phyloP scores from a whole-genome alignment of 2,797 vertebrate species.

The Sitta carolinensis region DNA sequence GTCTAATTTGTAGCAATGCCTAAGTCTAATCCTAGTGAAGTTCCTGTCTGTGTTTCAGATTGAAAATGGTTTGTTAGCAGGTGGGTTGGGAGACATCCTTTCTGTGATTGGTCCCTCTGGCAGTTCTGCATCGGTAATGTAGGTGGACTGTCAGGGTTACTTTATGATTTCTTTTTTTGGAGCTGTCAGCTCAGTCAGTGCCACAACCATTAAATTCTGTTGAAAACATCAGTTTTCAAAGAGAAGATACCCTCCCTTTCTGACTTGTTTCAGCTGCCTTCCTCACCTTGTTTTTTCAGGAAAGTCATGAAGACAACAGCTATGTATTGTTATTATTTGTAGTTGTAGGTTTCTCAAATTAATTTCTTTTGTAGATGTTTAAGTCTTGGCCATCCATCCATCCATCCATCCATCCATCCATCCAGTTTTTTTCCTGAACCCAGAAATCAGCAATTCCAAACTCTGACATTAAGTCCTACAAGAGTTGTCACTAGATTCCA shows the following conservation, averaged over 20 bases:
- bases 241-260: neutral
- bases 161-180: neutral
- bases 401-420: neutral
- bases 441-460: neutral
- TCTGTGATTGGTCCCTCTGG: neutral
- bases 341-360: neutral
- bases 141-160: neutral
- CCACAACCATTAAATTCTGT: neutral
- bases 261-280: neutral
- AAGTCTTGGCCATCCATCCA: neutral
- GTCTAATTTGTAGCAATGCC: neutral
- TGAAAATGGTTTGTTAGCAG: neutral
- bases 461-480: neutral
- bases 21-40: neutral
- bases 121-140: neutral
- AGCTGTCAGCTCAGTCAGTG: neutral
- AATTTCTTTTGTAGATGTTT: neutral
- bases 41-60: neutral
- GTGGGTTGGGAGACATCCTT: neutral
- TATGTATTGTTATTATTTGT: neutral
- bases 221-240: slow-evolving; percentile 19
- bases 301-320: neutral
- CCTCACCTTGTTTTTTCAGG: neutral
- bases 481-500: neutral
- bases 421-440: neutral